Percentiles rank a stretch among this genome's conserved stretches.
Evolutionary conservation across 2,113 vertebrate species (phyloP).

Genomic region (Vimba vimba): DNA sequence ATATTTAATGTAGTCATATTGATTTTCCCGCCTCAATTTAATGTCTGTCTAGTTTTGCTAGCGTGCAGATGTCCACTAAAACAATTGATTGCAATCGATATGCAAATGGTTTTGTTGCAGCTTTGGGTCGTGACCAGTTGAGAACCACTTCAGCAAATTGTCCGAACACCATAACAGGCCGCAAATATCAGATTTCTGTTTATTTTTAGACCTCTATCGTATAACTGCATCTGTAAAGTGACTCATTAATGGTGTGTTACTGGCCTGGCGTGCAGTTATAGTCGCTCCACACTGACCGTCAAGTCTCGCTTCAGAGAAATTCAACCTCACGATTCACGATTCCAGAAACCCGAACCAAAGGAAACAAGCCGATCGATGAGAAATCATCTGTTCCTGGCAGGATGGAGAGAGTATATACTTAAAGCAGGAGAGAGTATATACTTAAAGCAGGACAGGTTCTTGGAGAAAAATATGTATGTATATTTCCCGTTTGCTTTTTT

Average conservation of each 20-base stretch:
- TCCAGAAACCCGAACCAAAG: neutral
- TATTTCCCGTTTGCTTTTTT: neutral
- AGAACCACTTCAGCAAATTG: neutral
- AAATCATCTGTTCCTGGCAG: constrained; percentile 1
- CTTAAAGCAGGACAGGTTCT: neutral
- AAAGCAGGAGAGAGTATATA: neutral
- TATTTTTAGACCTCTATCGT: constrained; percentile 1
- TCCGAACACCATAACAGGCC: neutral
- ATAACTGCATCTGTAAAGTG: neutral
- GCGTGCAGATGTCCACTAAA: neutral
- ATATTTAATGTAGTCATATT: neutral
- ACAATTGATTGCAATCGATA: neutral
- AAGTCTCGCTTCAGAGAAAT: neutral
- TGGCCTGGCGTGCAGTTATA: neutral
- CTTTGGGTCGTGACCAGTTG: neutral
- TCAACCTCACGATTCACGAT: neutral
- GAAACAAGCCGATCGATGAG: neutral
- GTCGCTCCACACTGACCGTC: neutral
- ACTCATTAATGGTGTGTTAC: neutral
- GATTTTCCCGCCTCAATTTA: neutral
- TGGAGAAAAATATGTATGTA: neutral
- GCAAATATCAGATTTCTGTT: neutral
- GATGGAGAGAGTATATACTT: neutral
- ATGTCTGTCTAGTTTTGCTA: neutral
- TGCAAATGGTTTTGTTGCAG: neutral